Evolutionary conservation across 1,140 invertebrate genomes (phyloP).

Genomic region (Oryctes rhinoceros): DNA sequence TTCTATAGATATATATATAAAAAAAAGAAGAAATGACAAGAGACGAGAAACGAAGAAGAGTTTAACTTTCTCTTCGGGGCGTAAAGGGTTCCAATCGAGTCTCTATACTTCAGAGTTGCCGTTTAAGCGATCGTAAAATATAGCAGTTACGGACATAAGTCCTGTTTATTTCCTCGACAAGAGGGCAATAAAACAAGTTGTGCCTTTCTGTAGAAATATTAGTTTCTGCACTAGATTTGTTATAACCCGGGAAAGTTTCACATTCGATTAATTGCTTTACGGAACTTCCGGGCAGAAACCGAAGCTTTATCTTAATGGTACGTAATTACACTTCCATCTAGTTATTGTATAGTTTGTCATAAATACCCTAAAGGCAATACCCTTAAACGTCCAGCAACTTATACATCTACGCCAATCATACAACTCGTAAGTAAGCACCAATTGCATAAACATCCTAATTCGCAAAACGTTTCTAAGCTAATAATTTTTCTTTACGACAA

Average conservation of each 20-base stretch:
- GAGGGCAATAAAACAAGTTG: conserved; percentile 47
- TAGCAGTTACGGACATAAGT: conserved; percentile 48
- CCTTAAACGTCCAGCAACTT: too few relatives aligned
- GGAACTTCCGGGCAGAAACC: not conserved
- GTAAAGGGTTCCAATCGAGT: conserved; percentile 47
- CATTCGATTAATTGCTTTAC: conserved; percentile 3
- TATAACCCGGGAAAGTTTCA: conserved; percentile 18
- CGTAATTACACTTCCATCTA: not conserved
- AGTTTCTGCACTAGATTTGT: not conserved
- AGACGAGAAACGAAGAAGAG: conserved; percentile 22
- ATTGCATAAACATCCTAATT: too few relatives aligned
- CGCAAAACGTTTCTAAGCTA: too few relatives aligned
- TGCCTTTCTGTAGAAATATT: conserved; percentile 25
- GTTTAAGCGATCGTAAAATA: conserved; percentile 47
- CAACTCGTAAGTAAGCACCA: too few relatives aligned
- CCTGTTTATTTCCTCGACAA: conserved; percentile 49
- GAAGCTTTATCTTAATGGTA: not conserved
- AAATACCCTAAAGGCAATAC: not conserved
- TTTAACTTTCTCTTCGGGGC: conserved; percentile 26
- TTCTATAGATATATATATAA: not conserved
- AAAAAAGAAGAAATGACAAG: not conserved
- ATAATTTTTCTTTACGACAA: too few relatives aligned
- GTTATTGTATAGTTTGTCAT: not conserved
- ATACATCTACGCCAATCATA: too few relatives aligned
- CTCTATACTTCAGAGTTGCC: conserved; percentile 44